Base-by-base conservation (phyloP, 2,888 invertebrate genomes). In the Tenthredo amoena region DNA sequence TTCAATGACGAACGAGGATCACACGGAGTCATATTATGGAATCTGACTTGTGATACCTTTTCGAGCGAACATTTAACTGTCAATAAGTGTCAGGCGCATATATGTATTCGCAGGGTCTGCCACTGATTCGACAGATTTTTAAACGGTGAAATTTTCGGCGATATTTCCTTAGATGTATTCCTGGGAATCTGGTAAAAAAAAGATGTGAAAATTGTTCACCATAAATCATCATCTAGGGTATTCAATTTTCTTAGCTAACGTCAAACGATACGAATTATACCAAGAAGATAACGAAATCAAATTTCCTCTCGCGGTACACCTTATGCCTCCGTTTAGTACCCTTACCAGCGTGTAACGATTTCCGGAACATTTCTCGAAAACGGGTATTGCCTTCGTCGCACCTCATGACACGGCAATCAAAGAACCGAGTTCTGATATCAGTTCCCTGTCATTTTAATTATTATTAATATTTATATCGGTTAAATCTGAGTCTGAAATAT, bases 301-400 rank as follows among this genome's bases (percentile, higher is more conserved):
- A 81, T 81, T 81, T 81, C 81, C 81, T 81, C 55, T 40, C 7
- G 26, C 58, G 58, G 58, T 26, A 34, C 62, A 81, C 15, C 40
- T 81, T 81, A 62, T 40, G 31, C 15, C 81, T 81, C 37, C 58
- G 81, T 62, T 62, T 58, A 77, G 77, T 55, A 62, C 58, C 68
- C 68, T 34, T 34, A 34, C 68, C 68, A 62, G 21, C 5, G 18
- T 31, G 50, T 77, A 55, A 50, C 55, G 55, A 77, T 50, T 77
- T 77, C 21, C 50, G 9, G 18, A 55, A 77, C n/a, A 55, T 77
- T 77, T 55, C 12, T 5, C 34, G 31, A 34, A 31, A 55, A 55
- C 50, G 1, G 68, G 31, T 34, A 68, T 34, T 68, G 15, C 34
- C 34, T 68, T 34, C 18, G 10, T 21, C 74, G 43, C 74, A 74